phyloP scores from a whole-genome alignment of 2,888 invertebrate species.

The Drosophila greeni region DNA sequence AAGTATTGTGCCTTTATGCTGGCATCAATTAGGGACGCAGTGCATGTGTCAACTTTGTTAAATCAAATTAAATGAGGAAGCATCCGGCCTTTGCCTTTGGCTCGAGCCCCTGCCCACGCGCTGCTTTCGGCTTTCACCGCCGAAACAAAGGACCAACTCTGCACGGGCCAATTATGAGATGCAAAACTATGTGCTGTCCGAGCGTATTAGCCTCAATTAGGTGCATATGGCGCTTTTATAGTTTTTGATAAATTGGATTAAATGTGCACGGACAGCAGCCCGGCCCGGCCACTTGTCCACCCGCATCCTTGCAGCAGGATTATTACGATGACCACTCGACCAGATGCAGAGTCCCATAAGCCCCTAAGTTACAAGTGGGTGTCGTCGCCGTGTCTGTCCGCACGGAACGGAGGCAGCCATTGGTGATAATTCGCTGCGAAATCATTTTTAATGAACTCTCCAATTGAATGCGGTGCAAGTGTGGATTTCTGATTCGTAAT shows the following conservation, averaged over 20 bases:
- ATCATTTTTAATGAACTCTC: slow-evolving; percentile 8
- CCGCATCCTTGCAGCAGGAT: not conserved
- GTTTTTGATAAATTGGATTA: slow-evolving; percentile 11
- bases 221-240: not conserved
- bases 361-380: not conserved
- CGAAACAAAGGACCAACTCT: not conserved
- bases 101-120: not conserved
- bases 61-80: slow-evolving; percentile 1
- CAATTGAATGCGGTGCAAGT: not conserved
- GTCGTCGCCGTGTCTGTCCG: not conserved
- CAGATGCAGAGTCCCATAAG: not conserved
- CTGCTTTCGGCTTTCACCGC: not conserved
- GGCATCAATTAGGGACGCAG: not conserved
- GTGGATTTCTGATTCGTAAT: not conserved
- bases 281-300: not conserved
- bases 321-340: slow-evolving; percentile 5
- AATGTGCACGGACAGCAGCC: not conserved
- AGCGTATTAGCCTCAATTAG: slow-evolving; percentile 8
- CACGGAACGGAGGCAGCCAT: slow-evolving; percentile 2
- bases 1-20: not conserved
- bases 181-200: slow-evolving; percentile 11
- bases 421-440: slow-evolving; percentile 9
- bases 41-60: slow-evolving; percentile 1
- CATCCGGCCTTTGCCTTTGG: not conserved
- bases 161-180: slow-evolving; percentile 4